Percentiles rank a stretch among this genome's conserved stretches.
These are phyloP conservation scores for Nesoenas mayeri DNA, from an alignment of 2,113 vertebrate genomes.

Conservation along the genomic window DNA sequence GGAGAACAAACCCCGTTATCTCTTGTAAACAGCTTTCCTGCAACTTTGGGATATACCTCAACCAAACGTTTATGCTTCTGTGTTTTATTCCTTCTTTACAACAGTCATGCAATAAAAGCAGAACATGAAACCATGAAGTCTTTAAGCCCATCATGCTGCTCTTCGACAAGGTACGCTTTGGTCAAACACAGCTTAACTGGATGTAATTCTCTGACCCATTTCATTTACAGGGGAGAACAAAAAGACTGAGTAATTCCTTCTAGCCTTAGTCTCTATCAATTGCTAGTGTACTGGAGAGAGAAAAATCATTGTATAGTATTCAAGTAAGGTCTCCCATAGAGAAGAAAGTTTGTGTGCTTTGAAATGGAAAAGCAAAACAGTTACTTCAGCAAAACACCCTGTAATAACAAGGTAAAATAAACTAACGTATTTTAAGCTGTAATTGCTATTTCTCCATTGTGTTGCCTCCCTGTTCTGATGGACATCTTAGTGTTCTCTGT, in stretches of 20 bases:
- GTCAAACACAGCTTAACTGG: background rate
- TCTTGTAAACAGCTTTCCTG: constrained; percentile 41
- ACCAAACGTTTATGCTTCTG: background rate
- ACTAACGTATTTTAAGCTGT: background rate
- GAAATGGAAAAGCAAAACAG: background rate
- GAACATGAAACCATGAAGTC: background rate
- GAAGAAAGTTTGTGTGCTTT: background rate
- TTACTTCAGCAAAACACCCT: background rate
- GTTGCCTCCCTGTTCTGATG: background rate
- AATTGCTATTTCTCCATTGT: background rate
- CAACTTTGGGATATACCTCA: background rate
- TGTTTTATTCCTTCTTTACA: background rate
- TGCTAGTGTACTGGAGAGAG: background rate
- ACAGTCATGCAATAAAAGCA: background rate
- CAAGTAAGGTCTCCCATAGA: background rate
- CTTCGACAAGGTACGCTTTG: background rate
- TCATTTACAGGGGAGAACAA: background rate
- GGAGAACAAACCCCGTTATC: background rate
- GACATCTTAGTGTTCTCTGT: background rate
- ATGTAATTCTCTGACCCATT: background rate
- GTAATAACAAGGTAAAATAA: background rate
- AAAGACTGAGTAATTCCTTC: background rate
- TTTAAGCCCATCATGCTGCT: background rate
- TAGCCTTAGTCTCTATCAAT: background rate
- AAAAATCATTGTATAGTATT: background rate